Conservation (phyloP, 2,888 invertebrate species). For the Elysia crispata region DNA sequence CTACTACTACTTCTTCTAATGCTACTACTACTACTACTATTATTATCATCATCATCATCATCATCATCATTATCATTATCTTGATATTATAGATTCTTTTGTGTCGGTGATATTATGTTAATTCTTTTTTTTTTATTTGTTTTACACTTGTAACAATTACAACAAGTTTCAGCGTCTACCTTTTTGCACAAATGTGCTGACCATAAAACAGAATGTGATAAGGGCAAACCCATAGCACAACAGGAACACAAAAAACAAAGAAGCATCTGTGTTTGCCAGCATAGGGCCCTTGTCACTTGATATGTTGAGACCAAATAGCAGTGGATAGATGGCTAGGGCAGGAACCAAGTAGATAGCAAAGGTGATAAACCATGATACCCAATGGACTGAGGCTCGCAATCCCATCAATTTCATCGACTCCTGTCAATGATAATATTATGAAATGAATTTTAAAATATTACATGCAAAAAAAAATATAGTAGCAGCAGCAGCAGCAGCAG, state of each 20-base stretch:
- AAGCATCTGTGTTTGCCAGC: slow-evolving; percentile 79
- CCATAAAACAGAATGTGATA: slow-evolving; percentile 88
- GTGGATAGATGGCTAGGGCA: slow-evolving; percentile 79
- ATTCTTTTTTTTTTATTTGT: no score
- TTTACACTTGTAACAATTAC: no score
- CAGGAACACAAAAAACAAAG: slow-evolving; percentile 85
- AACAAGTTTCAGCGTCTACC: slow-evolving; percentile 78
- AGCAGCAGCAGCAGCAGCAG: no score
- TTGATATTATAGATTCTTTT: no score
- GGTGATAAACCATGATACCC: slow-evolving; percentile 91
- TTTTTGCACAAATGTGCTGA: slow-evolving; percentile 88
- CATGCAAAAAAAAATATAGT: no score
- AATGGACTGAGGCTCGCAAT: slow-evolving; percentile 87
- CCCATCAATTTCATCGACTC: slow-evolving; percentile 96
- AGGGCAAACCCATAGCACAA: slow-evolving; percentile 84
- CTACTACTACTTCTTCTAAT: no score
- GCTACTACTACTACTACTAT: no score
- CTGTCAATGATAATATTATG: slow-evolving; percentile 77
- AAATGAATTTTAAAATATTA: no score
- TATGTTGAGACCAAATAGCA: slow-evolving; percentile 70
- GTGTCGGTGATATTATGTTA: no score
- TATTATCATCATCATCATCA: no score
- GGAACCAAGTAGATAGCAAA: slow-evolving; percentile 84
- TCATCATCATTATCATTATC: no score
- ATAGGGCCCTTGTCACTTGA: slow-evolving; percentile 57